Evolutionary conservation across 2,888 invertebrate genomes (phyloP).

Genomic region (Hirtodrosophila alboralis): DNA sequence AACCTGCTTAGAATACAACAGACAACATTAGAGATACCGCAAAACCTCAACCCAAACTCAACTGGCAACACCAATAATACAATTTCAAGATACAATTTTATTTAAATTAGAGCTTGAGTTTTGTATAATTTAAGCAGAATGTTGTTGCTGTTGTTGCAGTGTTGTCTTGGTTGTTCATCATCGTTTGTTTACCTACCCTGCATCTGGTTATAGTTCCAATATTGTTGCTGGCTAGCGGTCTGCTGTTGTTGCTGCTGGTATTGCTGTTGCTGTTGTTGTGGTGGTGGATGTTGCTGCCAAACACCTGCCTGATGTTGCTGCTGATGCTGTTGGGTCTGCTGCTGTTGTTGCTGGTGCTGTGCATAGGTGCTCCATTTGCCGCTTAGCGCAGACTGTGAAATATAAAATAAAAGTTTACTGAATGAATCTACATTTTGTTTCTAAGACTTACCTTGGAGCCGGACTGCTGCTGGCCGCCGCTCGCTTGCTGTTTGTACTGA

Average conservation of each 20-base stretch:
- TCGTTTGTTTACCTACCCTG: slow-evolving; percentile 76
- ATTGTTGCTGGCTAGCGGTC: slow-evolving; percentile 68
- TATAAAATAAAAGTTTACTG: background rate
- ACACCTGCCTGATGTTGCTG: slow-evolving; percentile 45
- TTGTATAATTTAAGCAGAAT: slow-evolving; percentile 28
- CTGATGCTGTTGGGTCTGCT: slow-evolving; percentile 58
- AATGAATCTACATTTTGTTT: background rate
- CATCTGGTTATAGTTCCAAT: slow-evolving; percentile 83
- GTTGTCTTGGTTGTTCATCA: too few relatives aligned
- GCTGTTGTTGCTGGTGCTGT: slow-evolving; percentile 66
- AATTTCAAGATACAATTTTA: slow-evolving; percentile 31
- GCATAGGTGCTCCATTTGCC: slow-evolving; percentile 78
- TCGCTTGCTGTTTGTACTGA: slow-evolving; percentile 71
- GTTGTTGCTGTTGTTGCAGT: slow-evolving; percentile 4
- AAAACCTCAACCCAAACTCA: background rate
- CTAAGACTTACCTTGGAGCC: slow-evolving; percentile 63
- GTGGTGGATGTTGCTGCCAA: slow-evolving; percentile 58
- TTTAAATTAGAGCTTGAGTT: slow-evolving; percentile 43
- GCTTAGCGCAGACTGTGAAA: slow-evolving; percentile 52
- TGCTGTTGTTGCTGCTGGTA: slow-evolving; percentile 59
- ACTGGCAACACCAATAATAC: slow-evolving; percentile 5
- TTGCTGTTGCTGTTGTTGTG: slow-evolving; percentile 56
- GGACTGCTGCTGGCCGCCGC: slow-evolving; percentile 46
- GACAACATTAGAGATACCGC: slow-evolving; percentile 2
- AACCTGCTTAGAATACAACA: slow-evolving; percentile 59